Evolutionary conservation across 2,797 vertebrate species (phyloP), one percentile per base, ranked within the genome.

Genomic region (Chelon labrosus): DNA sequence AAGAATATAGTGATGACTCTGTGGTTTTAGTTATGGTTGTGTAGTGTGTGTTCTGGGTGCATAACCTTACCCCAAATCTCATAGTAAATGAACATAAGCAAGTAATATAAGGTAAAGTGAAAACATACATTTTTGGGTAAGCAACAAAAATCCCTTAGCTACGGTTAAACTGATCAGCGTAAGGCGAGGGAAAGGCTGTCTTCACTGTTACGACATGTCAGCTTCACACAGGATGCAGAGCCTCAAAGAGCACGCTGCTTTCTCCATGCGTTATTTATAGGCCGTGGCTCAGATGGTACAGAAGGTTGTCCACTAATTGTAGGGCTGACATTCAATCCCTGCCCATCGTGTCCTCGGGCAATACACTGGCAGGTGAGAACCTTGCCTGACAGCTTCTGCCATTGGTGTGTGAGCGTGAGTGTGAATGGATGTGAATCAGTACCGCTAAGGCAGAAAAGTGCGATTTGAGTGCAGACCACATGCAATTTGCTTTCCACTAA

Each of bases 1-100:
- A 47, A 42, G 55, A 22, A 20, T n/a, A 35, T 4, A 27, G 5
- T 20, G 19, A 38, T 46, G 20, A 58, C 37, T 19, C 13, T 38
- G 53, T 54, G 58, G 27, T 64, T 58, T 19, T 47, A 38, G 42
- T 13, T 37, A 19, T 38, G 31, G 9, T 55, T 56, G 35, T 51
- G 19, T 13, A 44, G 12, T 11, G 10, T 22, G 22, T 62, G 17
- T 65, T 54, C 10, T 54, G 27, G 42, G 35, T 42, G 22, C 16
- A 16, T 49, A 25, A 39, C n/a, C 2, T 8, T 25, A 42, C 51
- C 46, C 9, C 22, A 19, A n/a, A 64, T 16, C 11, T 37, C 20
- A n/a, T 31, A 37, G 17, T 47, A 1, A 9, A 11, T 47, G 20
- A n/a, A 27, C 25, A 27, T 27, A 27, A 27, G 25, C 25, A 27